phyloP scores from a whole-genome alignment of 2,888 invertebrate genomes.

The Harpagoxenus sublaevis region DNA sequence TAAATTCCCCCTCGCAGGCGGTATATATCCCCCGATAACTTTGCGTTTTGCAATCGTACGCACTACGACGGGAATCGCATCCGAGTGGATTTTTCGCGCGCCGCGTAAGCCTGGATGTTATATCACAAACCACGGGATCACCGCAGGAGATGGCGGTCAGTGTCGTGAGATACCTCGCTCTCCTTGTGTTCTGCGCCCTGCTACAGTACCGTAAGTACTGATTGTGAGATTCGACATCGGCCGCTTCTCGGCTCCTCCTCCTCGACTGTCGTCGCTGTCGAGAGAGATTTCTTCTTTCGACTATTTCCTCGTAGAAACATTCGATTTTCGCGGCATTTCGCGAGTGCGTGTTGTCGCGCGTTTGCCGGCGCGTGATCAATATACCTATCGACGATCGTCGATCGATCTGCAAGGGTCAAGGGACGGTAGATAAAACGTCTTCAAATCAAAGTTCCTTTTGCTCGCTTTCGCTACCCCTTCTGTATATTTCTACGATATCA shows the following conservation, averaged over 20 bases:
- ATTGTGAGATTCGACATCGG: background rate
- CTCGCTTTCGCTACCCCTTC: background rate
- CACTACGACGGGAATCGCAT: conserved; percentile 80
- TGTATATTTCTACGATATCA: background rate
- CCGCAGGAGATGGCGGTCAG: conserved; percentile 85
- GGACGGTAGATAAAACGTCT: background rate
- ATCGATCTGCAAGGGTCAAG: background rate
- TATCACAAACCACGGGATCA: conserved; percentile 81
- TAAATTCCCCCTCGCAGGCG: conserved; percentile 78
- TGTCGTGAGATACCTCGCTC: conserved; percentile 79
- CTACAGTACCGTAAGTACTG: conserved; percentile 79
- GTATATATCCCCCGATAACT: conserved; percentile 74
- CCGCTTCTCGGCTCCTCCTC: background rate
- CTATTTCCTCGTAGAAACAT: background rate
- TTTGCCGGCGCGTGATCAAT: background rate
- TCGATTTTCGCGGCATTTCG: background rate
- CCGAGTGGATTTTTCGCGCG: conserved; percentile 79
- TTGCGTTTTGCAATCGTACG: conserved; percentile 80
- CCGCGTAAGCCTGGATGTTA: conserved; percentile 81
- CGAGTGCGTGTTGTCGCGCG: background rate
- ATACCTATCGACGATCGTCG: too few species aligned
- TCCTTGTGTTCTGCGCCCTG: conserved; percentile 74
- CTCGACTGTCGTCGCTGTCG: too few species aligned
- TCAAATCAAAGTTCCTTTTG: background rate
- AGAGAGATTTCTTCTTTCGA: conserved; percentile 11